Base-by-base conservation (phyloP, 1,140 invertebrate genomes). In the Marisa cornuarietis region DNA sequence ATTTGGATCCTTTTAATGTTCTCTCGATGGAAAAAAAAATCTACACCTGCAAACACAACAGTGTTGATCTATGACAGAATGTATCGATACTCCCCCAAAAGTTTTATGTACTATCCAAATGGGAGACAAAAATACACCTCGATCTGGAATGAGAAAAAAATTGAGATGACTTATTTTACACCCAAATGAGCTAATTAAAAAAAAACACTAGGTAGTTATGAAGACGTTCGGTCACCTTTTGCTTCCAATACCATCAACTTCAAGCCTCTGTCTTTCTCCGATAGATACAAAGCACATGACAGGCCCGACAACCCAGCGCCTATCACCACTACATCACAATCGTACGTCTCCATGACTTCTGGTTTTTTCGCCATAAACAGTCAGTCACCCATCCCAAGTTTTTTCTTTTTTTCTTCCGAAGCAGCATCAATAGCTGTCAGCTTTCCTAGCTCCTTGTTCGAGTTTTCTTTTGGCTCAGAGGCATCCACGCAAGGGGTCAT, bases 251-350 rank as follows among this genome's bases (percentile, higher is more conserved):
- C 85, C 14, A 84, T 52, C 61, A 90, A 80, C 72, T 84, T 77
- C 16, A 90, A 62, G 51, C 82, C 82, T 51, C 83, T 84, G 74
- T 87, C 85, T 81, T 83, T 88, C 66, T 86, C 83, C 8, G 82
- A 63, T 5, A 91, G 82, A 71, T 83, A 78, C 79, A 86, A 86
- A 18, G 89, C 90, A n/a, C 90, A 88, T 22, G 86, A 85, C 9
- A 90, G 81, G 16, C 90, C 90, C 4, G 90, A 89, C 24, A 90
- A 78, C 1, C 90, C 90, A 31, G 87, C 90, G 24, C 90, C 90
- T 20, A 91, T 81, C 42, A 90, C 79, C 6, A 89, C 85, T 42
- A 90, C 90, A 82, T 91, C 90, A 49, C 80, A 77, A 51, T 82
- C 80, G 51, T 80, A 79, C 9, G 83, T 78, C 31, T 83, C 82